Evolutionary conservation across 2,888 invertebrate genomes (phyloP).

Genomic region (Drosophila testacea): DNA sequence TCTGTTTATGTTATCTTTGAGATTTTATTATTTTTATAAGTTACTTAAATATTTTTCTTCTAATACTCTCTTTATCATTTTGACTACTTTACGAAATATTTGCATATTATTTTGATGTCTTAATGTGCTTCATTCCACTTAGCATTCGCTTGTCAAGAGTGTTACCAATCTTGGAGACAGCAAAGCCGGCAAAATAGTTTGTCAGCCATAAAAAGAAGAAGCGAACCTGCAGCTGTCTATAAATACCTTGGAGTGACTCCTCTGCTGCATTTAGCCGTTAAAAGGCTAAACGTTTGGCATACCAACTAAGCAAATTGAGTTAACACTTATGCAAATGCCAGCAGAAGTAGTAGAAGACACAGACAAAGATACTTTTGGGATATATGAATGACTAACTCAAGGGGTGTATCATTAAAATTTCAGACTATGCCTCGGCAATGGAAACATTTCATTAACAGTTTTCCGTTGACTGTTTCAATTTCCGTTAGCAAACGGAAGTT

Average conservation of each 20-base stretch:
- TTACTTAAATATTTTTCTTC: not conserved
- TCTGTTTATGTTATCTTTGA: no score
- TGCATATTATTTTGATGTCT: constrained; percentile 6
- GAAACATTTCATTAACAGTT: constrained; percentile 69
- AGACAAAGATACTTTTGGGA: constrained; percentile 17
- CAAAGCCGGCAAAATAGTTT: constrained; percentile 14
- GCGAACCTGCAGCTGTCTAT: constrained; percentile 54
- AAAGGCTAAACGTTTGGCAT: constrained; percentile 70
- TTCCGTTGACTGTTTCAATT: constrained; percentile 55
- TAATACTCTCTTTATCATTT: not conserved
- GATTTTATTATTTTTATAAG: no score
- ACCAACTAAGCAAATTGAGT: constrained; percentile 51
- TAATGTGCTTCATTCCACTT: constrained; percentile 12
- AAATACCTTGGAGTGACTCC: constrained; percentile 21
- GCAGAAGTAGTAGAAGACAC: constrained; percentile 15
- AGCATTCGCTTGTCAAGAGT: not conserved
- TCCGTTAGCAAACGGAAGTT: constrained; percentile 74
- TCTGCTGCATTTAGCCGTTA: constrained; percentile 66
- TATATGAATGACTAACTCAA: constrained; percentile 35
- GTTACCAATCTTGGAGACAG: constrained; percentile 22
- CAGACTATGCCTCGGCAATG: constrained; percentile 49
- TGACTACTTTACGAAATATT: not conserved
- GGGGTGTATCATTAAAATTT: constrained; percentile 54
- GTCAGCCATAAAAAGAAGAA: constrained; percentile 24
- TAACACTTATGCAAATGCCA: constrained; percentile 56